phyloP scores from a whole-genome alignment of 2,797 vertebrate genomes.

The Chloroceryle inda region DNA sequence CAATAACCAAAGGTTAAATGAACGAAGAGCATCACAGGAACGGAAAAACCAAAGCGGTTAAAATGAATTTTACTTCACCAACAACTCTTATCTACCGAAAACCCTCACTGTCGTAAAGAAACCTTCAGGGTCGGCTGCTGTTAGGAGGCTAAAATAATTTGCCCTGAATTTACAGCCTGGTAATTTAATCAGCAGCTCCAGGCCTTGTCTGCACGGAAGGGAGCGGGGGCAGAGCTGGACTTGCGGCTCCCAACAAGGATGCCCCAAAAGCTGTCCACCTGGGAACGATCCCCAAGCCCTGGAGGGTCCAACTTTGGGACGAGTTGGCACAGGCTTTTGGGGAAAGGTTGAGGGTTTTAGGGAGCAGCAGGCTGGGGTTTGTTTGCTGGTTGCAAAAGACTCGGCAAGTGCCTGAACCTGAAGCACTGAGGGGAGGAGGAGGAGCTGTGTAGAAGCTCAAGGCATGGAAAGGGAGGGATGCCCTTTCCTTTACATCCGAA shows the following conservation, averaged over 20 bases:
- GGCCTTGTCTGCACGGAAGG: slow-evolving; percentile 1
- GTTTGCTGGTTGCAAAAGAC: slow-evolving; percentile 2
- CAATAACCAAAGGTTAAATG: not conserved
- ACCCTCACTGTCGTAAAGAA: not conserved
- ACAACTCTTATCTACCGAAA: slow-evolving; percentile 11
- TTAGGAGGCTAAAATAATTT: slow-evolving; percentile 66
- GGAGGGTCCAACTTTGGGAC: not conserved
- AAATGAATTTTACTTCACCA: not conserved
- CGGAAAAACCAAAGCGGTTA: not conserved
- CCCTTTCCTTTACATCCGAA: slow-evolving; percentile 32
- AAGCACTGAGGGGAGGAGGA: not conserved
- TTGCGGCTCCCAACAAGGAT: not conserved
- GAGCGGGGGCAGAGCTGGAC: not conserved
- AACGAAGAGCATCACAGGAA: not conserved
- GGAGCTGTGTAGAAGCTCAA: slow-evolving; percentile 14
- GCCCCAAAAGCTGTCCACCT: not conserved
- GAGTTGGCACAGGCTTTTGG: not conserved
- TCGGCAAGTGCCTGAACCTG: not conserved
- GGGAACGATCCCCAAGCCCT: fast-evolving
- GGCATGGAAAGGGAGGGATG: not conserved
- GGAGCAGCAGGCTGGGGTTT: not conserved
- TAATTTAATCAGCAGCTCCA: slow-evolving; percentile 70
- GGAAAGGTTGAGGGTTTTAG: not conserved
- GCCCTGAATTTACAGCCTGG: slow-evolving; percentile 64
- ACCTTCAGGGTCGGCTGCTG: slow-evolving; percentile 10